Conservation (phyloP, 2,888 invertebrate species). For the Hemicrepidius hirtus region DNA sequence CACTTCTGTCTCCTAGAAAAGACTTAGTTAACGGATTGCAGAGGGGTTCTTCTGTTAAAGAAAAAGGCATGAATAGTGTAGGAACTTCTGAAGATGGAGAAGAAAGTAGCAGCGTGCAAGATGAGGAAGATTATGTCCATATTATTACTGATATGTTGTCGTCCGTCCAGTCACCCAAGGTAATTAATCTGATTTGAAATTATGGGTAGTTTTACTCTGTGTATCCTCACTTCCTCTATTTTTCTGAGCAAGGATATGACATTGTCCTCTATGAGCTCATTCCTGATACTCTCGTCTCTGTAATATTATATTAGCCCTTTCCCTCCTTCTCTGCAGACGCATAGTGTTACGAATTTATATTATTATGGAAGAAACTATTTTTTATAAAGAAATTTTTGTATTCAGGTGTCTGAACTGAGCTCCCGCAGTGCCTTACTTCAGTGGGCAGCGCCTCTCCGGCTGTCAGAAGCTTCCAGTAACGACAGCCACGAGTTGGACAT, state of each 20-base stretch:
- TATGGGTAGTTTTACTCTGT: no score
- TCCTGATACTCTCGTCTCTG: no score
- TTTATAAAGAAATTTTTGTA: slow-evolving; percentile 26
- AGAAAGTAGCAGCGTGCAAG: slow-evolving; percentile 83
- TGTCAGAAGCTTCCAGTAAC: slow-evolving; percentile 72
- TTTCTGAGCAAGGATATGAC: no score
- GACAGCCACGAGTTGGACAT: slow-evolving; percentile 74
- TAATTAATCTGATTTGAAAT: slow-evolving; percentile 61
- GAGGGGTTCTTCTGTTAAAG: slow-evolving; percentile 67
- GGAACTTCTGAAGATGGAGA: slow-evolving; percentile 89
- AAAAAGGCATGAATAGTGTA: slow-evolving; percentile 75
- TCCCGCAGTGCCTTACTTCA: slow-evolving; percentile 90
- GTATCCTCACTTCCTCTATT: no score
- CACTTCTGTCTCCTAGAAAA: slow-evolving; percentile 82
- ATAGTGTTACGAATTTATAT: no score
- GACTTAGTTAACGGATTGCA: slow-evolving; percentile 76
- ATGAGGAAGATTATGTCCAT: slow-evolving; percentile 83
- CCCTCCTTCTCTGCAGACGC: no score
- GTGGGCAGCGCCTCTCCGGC: slow-evolving; percentile 81
- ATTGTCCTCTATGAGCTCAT: no score
- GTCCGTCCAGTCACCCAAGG: slow-evolving; percentile 84
- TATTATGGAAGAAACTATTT: no score
- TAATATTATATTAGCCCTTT: no score
- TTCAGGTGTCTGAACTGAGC: slow-evolving; percentile 87
- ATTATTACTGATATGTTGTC: slow-evolving; percentile 83